Evolutionary conservation across 2,888 invertebrate genomes (phyloP).

Genomic region (Oxytorus armatus): DNA sequence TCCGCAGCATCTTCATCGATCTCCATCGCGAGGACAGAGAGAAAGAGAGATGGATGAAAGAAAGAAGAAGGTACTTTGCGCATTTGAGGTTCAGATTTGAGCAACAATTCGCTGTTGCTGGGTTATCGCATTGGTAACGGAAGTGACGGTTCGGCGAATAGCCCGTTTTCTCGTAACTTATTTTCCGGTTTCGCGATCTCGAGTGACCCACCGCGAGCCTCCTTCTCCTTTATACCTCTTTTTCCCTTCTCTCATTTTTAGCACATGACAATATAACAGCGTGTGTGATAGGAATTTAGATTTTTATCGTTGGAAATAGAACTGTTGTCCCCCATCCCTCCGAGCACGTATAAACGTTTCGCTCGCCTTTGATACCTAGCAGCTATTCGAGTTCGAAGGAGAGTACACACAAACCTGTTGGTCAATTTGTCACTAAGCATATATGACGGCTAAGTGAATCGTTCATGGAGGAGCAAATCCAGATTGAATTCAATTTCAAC

Average conservation of each 20-base stretch:
- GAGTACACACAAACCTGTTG: too few relatives aligned
- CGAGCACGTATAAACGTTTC: too few relatives aligned
- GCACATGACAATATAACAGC: not conserved
- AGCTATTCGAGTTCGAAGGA: too few relatives aligned
- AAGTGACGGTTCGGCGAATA: conserved; percentile 55
- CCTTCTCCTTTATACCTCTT: not conserved
- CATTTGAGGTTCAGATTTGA: conserved; percentile 38
- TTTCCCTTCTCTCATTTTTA: not conserved
- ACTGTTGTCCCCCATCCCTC: too few relatives aligned
- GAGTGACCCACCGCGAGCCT: not conserved
- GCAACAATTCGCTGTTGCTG: conserved; percentile 41
- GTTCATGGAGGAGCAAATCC: too few relatives aligned
- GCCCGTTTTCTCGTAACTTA: conserved; percentile 39
- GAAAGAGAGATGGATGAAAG: conserved; percentile 10
- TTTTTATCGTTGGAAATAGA: conserved; percentile 25
- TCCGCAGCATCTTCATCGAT: conserved; percentile 50
- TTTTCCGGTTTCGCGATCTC: conserved; percentile 17
- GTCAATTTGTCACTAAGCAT: too few relatives aligned
- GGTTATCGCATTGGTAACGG: conserved; percentile 47
- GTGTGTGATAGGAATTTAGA: conserved; percentile 1
- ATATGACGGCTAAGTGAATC: too few relatives aligned
- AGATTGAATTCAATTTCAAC: too few relatives aligned
- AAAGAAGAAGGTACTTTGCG: conserved; percentile 18
- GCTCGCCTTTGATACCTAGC: too few relatives aligned
- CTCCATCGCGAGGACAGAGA: conserved; percentile 46